Conservation (phyloP, 1,140 invertebrate species). For the Rhizoglyphus robini region DNA sequence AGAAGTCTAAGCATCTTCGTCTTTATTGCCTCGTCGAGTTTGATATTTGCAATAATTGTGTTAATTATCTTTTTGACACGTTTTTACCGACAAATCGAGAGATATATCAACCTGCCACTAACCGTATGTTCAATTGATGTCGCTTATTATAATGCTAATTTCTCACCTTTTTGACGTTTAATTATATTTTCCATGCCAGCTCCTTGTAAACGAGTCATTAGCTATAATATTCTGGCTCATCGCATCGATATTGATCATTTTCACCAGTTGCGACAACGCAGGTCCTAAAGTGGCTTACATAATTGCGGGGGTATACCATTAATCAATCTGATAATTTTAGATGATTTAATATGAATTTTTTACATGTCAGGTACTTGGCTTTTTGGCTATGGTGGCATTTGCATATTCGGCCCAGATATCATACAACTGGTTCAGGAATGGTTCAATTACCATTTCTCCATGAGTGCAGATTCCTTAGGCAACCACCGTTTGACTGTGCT, state of each 20-base stretch:
- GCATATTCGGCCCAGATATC: constrained; percentile 18
- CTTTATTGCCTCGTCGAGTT: constrained; percentile 13
- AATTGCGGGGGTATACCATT: constrained; percentile 10
- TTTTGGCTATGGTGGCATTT: constrained; percentile 14
- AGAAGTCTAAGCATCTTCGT: constrained; percentile 13
- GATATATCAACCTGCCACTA: constrained; percentile 19
- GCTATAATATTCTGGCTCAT: constrained; percentile 15
- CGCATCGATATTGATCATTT: constrained; percentile 14
- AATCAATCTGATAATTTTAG: not conserved
- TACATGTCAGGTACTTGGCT: constrained; percentile 15
- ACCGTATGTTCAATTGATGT: constrained; percentile 10
- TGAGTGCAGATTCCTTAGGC: no score
- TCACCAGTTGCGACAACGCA: constrained; percentile 7
- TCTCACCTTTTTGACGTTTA: no score
- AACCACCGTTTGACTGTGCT: no score
- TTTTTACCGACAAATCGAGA: constrained; percentile 13
- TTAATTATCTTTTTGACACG: constrained; percentile 18
- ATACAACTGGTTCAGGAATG: constrained; percentile 20
- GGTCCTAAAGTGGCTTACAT: constrained; percentile 17
- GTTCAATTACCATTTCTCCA: not conserved
- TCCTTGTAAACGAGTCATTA: constrained; percentile 9
- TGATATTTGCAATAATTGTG: constrained; percentile 17
- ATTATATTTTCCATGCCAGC: not conserved
- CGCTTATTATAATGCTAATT: constrained; percentile 3
- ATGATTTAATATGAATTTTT: not conserved